These are phyloP conservation scores for Torymus texanus DNA, from an alignment of 2,888 invertebrate species.

Conservation along the genomic window DNA sequence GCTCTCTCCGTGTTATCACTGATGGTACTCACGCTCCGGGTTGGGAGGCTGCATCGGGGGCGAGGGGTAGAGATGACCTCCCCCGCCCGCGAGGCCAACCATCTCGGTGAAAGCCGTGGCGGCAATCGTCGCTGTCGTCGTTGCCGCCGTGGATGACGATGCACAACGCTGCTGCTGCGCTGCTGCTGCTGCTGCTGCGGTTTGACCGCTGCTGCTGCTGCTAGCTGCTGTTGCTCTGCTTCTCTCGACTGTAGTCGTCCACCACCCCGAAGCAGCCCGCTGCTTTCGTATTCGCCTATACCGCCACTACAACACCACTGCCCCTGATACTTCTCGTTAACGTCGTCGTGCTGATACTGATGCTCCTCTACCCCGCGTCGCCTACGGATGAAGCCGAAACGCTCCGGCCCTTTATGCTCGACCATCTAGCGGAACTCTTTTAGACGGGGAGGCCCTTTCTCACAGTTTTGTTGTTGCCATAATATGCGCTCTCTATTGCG, in stretches of 20 bases:
- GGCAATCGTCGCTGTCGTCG: conserved; percentile 63
- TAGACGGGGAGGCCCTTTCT: conserved; percentile 3
- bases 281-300: no score
- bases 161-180: not conserved
- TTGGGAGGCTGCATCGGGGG: conserved; percentile 79
- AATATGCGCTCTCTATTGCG: conserved; percentile 9
- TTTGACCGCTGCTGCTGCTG: conserved; percentile 13
- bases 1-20: not conserved
- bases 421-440: conserved; percentile 63
- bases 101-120: conserved; percentile 76
- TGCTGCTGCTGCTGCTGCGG: conserved; percentile 9
- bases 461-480: conserved; percentile 48
- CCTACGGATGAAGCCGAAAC: conserved; percentile 54
- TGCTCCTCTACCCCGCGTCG: conserved; percentile 58
- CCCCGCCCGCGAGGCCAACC: conserved; percentile 79
- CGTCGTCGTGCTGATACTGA: not conserved
- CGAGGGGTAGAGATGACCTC: conserved; percentile 78
- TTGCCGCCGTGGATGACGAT: conserved; percentile 18
- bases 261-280: no score
- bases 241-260: not conserved
- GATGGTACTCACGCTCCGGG: conserved; percentile 76
- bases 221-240: conserved; percentile 9
- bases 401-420: conserved; percentile 63
- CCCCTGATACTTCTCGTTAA: not conserved
- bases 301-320: not conserved